phyloP scores from a whole-genome alignment of 1,140 invertebrate genomes.

The Lithobius niger region DNA sequence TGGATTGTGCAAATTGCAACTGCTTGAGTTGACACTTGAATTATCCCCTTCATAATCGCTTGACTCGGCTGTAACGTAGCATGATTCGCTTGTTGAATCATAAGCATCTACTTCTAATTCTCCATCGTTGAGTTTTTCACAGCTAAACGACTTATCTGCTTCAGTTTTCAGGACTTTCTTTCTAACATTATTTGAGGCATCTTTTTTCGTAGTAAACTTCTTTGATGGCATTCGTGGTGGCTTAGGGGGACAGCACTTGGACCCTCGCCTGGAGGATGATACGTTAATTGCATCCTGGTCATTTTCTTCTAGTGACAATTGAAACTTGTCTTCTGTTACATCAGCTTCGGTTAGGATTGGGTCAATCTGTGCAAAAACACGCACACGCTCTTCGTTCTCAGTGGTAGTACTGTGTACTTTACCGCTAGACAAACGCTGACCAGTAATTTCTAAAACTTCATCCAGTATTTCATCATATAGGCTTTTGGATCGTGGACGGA shows the following conservation, averaged over 20 bases:
- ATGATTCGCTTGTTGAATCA: conserved; percentile 1
- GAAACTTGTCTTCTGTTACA: neutral
- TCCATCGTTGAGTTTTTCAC: neutral
- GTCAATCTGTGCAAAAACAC: neutral
- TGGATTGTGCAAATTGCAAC: neutral
- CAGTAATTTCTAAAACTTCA: neutral
- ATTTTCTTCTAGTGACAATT: neutral
- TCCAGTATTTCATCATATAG: conserved; percentile 4
- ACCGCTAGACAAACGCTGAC: neutral
- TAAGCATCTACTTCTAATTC: neutral
- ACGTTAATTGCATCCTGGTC: neutral
- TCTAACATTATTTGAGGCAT: neutral
- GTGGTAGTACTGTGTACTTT: neutral
- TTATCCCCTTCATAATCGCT: neutral
- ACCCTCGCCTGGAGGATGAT: too few relatives aligned
- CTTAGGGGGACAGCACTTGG: too few relatives aligned
- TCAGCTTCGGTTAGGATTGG: neutral
- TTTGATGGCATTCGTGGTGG: neutral
- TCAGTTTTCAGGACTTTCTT: neutral
- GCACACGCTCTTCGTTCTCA: neutral
- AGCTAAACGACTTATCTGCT: neutral
- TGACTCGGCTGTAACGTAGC: conserved; percentile 6
- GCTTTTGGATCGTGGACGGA: neutral
- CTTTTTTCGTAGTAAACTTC: neutral
- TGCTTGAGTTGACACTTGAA: neutral